Evolutionary conservation across 2,113 vertebrate species (phyloP), one percentile per base, ranked within the genome.

Genomic region (Neogobius melanostomus): DNA sequence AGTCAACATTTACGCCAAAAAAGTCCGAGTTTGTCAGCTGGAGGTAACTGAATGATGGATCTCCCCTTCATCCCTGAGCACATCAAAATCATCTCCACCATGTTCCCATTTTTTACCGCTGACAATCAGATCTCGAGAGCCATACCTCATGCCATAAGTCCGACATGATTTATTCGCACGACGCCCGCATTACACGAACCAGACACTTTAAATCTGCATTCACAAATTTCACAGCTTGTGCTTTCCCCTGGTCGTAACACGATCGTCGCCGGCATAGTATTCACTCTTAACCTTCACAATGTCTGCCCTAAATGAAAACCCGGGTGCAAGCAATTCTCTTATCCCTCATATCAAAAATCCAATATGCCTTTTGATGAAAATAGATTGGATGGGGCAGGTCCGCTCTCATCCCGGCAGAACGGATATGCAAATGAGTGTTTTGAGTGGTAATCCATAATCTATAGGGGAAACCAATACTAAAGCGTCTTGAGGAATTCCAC

Each of bases 351-450:
- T 78, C 64, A 78, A 11, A 75, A 84, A 66, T 83, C 52, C 77
- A 85, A 79, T 77, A 71, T 54, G 46, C 50, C 44, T 56, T 78
- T 76, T 69, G 56, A 83, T 77, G 71, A 50, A 69, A 83, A 69
- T 7, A 70, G 56, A 69, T 72, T 72, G 54, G 64, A 75, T 28
- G 52, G 7, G 8, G 51, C 49, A 62, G 72, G 80, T 70, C 52
- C 64, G 49, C 71, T 68, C 68, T 77, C 56, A 69, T 75, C 47
- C 79, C 42, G 44, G 44, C 44, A 72, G 52, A 80, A 67, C 44
- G 64, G 74, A 84, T 70, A 86, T 82, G 81, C 62, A 78, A 84
- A 88, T 82, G 10, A 65, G 4, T 59, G 65, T 82, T 63, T 68
- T 11, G 43, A 73, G 60, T 17, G 52, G 68, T 71, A 79, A 86